Percentiles rank a stretch among this genome's conserved stretches.
Conservation (phyloP, 2,888 invertebrate species). For the Odontocerum albicorne region DNA sequence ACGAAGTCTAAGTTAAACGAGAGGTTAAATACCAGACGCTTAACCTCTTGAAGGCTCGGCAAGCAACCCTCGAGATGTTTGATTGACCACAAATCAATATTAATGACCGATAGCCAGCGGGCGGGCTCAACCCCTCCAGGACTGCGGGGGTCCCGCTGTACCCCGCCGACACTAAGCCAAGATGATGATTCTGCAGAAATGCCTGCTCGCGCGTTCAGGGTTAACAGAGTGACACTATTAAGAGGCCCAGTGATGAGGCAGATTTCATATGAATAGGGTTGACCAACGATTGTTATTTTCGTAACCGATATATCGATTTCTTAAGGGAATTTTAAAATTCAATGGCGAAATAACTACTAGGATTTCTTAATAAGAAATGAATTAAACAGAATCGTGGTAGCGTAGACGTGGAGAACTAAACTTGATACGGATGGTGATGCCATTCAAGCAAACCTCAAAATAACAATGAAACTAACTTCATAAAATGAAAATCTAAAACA, state of each 20-base stretch:
- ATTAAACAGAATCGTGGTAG: too few species aligned
- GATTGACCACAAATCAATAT: conserved; percentile 64
- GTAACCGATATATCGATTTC: too few species aligned
- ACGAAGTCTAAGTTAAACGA: too few species aligned
- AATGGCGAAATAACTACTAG: too few species aligned
- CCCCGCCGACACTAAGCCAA: conserved; percentile 20
- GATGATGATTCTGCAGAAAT: conserved; percentile 22
- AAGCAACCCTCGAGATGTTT: conserved; percentile 51
- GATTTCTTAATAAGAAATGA: too few species aligned
- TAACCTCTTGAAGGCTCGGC: conserved; percentile 9
- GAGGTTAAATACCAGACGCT: conserved; percentile 15
- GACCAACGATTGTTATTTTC: too few species aligned
- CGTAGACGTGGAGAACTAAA: too few species aligned
- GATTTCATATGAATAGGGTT: conserved; percentile 8
- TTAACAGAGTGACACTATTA: conserved; percentile 42
- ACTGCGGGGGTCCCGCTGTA: conserved; percentile 52
- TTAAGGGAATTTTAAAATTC: too few species aligned
- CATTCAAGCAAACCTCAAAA: too few species aligned
- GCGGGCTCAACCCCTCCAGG: conserved; percentile 42
- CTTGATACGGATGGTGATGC: too few species aligned
- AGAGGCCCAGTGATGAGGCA: conserved; percentile 6
- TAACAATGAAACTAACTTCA: too few species aligned
- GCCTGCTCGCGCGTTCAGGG: conserved; percentile 26
- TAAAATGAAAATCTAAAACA: too few species aligned
- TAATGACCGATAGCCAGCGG: conserved; percentile 59